Evolutionary conservation across 2,113 vertebrate species (phyloP), one percentile per base, ranked within the genome.

Genomic region (Heterochromis multidens): DNA sequence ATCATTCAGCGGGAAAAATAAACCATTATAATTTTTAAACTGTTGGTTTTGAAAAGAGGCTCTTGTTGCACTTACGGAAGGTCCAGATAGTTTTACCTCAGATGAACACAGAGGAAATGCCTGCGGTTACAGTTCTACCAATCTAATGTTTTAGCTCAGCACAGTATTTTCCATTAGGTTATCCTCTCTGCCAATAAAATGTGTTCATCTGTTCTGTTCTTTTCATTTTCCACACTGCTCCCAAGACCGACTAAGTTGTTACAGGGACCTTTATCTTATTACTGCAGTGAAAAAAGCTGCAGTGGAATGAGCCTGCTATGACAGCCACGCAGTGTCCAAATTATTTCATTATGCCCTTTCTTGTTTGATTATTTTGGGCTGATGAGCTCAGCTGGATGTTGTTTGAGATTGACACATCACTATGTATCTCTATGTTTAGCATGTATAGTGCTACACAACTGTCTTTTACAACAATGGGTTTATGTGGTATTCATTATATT

Each of bases 261-360:
- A 63, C 86, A 23, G 25, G 85, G 27, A 63, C 80, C 49, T 84
- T 91, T 72, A 90, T 92, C 88, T 86, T 77, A 83, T 80, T 88
- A 76, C 29, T 61, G 17, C 63, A 63, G 82, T 43, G 65, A 88
- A 82, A 67, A 67, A 49, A 82, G 61, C 78, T 79, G 61, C 8
- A 8, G 58, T 31, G 72, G 60, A 85, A 37, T 61, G 57, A 27
- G 58, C 12, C n/a, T 63, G 46, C 52, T 62, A 56, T 81, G 65
- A 83, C 81, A 79, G 65, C 43, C 80, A 70, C 80, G 60, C 81
- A 84, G 78, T 85, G 74, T 84, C 59, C 29, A 80, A 84, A 91
- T 87, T 77, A 81, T 79, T 56, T 83, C 60, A 83, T 79, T 16
- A 60, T 82, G 77, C 31, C 59, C 84, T 81, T 77, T 84, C 52